These are phyloP conservation scores for Numida meleagris DNA, from an alignment of 2,113 vertebrate genomes.

Conservation along the genomic window DNA sequence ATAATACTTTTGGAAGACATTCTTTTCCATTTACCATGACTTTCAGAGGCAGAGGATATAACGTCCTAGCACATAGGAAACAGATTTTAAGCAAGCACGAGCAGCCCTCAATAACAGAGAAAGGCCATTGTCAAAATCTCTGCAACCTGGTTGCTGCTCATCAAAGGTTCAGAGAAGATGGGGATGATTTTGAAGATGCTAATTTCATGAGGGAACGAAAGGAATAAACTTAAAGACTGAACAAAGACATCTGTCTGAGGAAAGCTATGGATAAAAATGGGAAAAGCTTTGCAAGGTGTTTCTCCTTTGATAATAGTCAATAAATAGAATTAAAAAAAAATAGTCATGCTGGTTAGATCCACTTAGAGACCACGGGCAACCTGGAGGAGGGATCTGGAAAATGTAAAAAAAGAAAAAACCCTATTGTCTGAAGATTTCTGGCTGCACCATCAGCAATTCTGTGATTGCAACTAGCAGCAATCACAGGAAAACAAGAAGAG, in stretches of 20 bases:
- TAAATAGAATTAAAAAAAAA: background rate
- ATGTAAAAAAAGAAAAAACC: background rate
- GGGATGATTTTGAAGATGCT: background rate
- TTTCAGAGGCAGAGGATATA: background rate
- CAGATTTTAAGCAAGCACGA: background rate
- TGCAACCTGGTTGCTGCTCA: background rate
- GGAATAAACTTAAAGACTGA: background rate
- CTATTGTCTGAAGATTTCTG: background rate
- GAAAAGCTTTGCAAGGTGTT: background rate
- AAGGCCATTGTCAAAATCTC: background rate
- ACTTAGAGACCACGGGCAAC: background rate
- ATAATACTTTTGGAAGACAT: background rate
- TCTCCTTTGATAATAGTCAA: background rate
- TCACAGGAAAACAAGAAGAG: background rate
- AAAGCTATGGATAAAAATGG: background rate
- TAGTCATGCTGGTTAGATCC: background rate
- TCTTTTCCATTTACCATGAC: background rate
- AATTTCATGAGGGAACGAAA: background rate
- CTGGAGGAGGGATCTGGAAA: background rate
- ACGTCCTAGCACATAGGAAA: background rate
- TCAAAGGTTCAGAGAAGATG: background rate
- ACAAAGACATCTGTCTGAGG: background rate
- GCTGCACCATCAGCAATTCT: rapidly evolving
- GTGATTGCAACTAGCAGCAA: background rate
- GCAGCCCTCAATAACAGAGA: background rate